Conservation (phyloP, 1,140 invertebrate genomes). For the Venturia canescens region DNA sequence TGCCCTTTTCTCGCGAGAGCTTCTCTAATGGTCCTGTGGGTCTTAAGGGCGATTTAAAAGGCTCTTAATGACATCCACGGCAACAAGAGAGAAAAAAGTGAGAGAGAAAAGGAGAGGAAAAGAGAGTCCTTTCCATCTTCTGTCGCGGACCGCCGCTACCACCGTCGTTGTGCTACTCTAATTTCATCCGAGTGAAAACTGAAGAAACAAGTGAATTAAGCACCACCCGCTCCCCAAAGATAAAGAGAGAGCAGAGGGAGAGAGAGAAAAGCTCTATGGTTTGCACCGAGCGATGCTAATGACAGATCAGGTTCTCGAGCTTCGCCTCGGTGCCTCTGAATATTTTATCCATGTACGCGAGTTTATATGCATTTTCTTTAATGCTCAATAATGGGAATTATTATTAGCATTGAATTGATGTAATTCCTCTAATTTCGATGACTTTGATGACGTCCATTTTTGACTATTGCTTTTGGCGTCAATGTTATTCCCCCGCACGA, state of each 20-base stretch:
- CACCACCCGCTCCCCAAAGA: constrained; percentile 48
- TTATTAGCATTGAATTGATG: neutral
- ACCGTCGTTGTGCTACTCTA: constrained; percentile 61
- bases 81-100: constrained; percentile 42
- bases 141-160: neutral
- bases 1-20: constrained; percentile 62
- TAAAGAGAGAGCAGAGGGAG: constrained; percentile 10
- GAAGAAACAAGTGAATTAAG: constrained; percentile 75
- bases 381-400: constrained; percentile 18
- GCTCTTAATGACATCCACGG: constrained; percentile 72
- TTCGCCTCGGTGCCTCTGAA: constrained; percentile 17
- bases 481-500: too few relatives aligned
- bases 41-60: constrained; percentile 72
- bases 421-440: too few relatives aligned
- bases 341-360: neutral
- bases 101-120: constrained; percentile 18
- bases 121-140: constrained; percentile 8
- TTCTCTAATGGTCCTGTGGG: constrained; percentile 67
- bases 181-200: constrained; percentile 73
- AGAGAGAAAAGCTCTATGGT: constrained; percentile 26
- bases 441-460: too few relatives aligned
- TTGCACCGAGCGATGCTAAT: constrained; percentile 60
- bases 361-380: neutral
- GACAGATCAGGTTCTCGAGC: constrained; percentile 69
- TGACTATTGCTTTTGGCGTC: too few relatives aligned